These are phyloP conservation scores for Tauraco hartlaubi DNA, from an alignment of 2,797 vertebrate species.

Conservation along the genomic window DNA sequence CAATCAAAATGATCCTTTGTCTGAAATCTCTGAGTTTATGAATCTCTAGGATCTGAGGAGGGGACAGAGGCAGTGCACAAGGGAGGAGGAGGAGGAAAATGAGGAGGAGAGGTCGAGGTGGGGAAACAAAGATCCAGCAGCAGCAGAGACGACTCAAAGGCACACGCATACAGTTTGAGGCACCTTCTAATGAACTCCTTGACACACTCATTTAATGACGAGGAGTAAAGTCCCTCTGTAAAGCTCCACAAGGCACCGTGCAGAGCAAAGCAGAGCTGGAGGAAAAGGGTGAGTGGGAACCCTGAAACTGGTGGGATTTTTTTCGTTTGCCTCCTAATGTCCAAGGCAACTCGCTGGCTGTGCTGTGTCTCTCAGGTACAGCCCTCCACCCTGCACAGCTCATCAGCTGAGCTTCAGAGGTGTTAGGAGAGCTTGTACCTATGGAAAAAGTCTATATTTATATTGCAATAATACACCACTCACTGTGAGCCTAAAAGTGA, in stretches of 20 bases:
- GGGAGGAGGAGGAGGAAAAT: neutral
- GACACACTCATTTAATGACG: too few species aligned
- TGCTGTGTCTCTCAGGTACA: neutral
- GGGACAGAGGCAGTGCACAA: accelerated
- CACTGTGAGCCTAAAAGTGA: neutral
- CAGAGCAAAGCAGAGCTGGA: neutral
- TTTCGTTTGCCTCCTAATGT: neutral
- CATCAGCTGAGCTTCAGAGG: neutral
- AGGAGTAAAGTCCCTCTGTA: neutral
- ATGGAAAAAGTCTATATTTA: constrained; percentile 54
- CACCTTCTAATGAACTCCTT: neutral
- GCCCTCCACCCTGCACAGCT: neutral
- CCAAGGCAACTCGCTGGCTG: neutral
- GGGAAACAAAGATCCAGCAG: neutral
- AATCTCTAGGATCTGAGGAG: neutral
- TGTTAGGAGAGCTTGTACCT: neutral
- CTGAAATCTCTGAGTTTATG: neutral
- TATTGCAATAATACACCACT: constrained; percentile 49
- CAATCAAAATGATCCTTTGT: neutral
- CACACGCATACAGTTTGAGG: neutral
- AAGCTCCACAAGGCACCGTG: neutral
- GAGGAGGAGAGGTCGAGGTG: neutral
- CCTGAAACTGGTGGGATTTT: neutral
- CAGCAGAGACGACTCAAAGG: neutral
- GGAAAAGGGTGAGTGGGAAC: neutral